Conservation (phyloP, 2,113 vertebrate genomes). For the Morphnarchus princeps region DNA sequence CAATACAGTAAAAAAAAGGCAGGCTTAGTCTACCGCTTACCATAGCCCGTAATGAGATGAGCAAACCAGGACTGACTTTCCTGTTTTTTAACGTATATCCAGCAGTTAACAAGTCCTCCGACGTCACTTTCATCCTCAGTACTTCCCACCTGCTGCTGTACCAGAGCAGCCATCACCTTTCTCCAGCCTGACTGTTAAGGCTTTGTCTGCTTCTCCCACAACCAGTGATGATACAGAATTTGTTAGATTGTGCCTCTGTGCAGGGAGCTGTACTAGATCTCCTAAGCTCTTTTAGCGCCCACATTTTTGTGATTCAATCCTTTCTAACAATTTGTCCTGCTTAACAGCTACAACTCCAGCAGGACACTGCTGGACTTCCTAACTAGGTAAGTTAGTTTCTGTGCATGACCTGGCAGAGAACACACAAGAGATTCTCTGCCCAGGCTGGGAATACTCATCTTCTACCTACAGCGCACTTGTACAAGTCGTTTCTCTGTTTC, state of each 20-base stretch:
- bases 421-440: neutral
- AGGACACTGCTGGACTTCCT: neutral
- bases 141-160: neutral
- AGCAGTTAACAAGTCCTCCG: neutral
- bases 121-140: neutral
- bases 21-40: neutral
- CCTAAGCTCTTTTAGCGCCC: neutral
- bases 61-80: neutral
- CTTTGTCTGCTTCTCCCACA: neutral
- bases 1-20: neutral
- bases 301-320: neutral
- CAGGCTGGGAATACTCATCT: neutral
- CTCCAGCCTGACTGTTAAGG: neutral
- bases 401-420: neutral
- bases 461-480: neutral
- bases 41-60: neutral
- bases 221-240: neutral
- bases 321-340: neutral
- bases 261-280: neutral
- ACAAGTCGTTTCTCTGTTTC: neutral
- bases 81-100: neutral
- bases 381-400: neutral
- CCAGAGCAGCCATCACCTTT: neutral
- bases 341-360: neutral
- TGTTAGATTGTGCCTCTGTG: neutral